These are phyloP conservation scores for Zeugodacus cucurbitae DNA, from an alignment of 1,140 invertebrate species.

Conservation along the genomic window DNA sequence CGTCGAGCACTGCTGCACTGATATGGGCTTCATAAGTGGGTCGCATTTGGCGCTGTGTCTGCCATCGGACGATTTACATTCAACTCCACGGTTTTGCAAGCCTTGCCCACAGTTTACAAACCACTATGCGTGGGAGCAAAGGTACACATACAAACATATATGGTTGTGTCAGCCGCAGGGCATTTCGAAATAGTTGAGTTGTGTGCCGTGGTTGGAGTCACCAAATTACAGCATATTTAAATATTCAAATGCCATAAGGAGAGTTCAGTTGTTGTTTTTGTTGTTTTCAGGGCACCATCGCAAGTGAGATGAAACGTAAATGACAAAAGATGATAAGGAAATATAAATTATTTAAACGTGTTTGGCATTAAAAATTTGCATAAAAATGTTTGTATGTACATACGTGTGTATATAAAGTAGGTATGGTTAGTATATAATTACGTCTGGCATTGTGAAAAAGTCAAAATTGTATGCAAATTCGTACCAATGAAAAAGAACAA, in stretches of 20 bases:
- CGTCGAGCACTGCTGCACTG: constrained; percentile 75
- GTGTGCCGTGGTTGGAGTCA: not conserved
- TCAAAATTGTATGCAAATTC: not conserved
- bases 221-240: not conserved
- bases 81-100: constrained; percentile 82
- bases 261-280: not conserved
- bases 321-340: not conserved
- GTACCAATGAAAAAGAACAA: not conserved
- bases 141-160: not conserved
- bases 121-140: constrained; percentile 72
- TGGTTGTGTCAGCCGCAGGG: not conserved
- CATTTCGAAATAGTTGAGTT: not conserved
- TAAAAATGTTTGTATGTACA: not conserved
- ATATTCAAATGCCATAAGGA: not conserved
- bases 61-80: constrained; percentile 73
- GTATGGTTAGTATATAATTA: not conserved
- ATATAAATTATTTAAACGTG: constrained; percentile 61
- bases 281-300: not conserved
- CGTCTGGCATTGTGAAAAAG: not conserved
- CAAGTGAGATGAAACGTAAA: constrained; percentile 42
- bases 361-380: constrained; percentile 28
- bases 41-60: constrained; percentile 68
- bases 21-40: constrained; percentile 70
- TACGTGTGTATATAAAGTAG: constrained; percentile 39
- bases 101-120: constrained; percentile 88